Evolutionary conservation across 2,113 vertebrate genomes (phyloP), one percentile per base, ranked within the genome.

Genomic region (Osmerus mordax): DNA sequence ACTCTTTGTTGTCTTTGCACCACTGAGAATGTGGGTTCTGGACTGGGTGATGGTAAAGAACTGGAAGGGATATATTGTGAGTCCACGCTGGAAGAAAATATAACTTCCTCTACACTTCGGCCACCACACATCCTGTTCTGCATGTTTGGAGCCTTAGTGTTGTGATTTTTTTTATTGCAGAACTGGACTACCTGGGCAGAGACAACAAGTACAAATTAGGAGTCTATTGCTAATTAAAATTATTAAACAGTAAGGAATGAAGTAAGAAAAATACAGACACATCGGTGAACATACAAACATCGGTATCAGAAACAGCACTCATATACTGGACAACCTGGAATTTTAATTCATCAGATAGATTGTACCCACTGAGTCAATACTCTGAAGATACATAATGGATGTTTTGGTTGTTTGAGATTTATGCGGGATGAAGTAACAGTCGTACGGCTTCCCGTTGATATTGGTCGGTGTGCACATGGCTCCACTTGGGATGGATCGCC

Each of bases 41-140:
- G 79, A 4, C 3, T 3, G 2, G 54, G 75, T 0, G n/a, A 60
- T 11, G 25, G 68, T 47, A 67, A 25, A 61, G 23, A 71, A 25
- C 47, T 67, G 47, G 65, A 52, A 14, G 2, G 9, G 76, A 87
- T 4, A 70, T 75, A 2, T 54, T 65, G 16, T 90, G 23, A 65
- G 88, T 61, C 59, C 59, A 61, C 59, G 14, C 21, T 25, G 21
- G 19, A 25, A 11, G 81, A 89, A 88, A 0, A 12, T 21, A 91
- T 91, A 15, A 93, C 76, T 13, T 92, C 86, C 90, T 88, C 89
- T 0, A 79, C 61, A 61, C 88, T 91, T 67, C 84, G 82, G 71
- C 87, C 87, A 76, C 83, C 89, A 65, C 89, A 90, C 66, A 88
- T 79, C 69, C n/a, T 72, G 76, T 92, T 92, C 72, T 91, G 91